These are phyloP conservation scores for Grus americana DNA, from an alignment of 2,113 vertebrate genomes.

Conservation along the genomic window DNA sequence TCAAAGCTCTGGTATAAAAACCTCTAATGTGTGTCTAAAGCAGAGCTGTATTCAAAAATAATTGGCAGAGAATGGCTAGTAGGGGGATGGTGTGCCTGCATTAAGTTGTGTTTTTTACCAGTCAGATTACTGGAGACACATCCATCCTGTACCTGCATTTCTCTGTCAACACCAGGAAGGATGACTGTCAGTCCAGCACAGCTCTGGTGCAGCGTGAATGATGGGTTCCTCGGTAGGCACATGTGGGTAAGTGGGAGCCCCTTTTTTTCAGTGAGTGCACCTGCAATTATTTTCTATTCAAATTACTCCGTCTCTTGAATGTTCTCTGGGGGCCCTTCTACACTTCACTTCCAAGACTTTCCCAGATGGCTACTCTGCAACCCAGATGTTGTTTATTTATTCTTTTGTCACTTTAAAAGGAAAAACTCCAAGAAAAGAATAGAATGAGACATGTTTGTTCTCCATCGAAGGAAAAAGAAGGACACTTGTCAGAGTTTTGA, in stretches of 20 bases:
- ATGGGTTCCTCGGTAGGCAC: accelerated
- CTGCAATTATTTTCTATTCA: background rate
- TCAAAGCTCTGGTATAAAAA: background rate
- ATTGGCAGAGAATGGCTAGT: background rate
- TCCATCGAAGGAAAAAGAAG: background rate
- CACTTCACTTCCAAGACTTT: background rate
- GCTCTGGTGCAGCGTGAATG: background rate
- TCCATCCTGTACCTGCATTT: background rate
- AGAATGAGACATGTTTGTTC: background rate
- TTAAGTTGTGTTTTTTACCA: background rate
- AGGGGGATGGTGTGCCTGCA: background rate
- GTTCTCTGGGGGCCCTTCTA: background rate
- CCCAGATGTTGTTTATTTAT: conserved; percentile 59
- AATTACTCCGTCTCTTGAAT: background rate
- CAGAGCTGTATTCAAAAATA: background rate
- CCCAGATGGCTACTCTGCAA: conserved; percentile 44
- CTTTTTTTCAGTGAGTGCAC: background rate
- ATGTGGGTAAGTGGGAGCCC: accelerated
- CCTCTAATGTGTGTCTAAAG: background rate
- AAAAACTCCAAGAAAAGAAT: background rate
- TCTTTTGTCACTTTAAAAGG: conserved; percentile 17
- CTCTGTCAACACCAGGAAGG: background rate
- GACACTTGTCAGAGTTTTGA: background rate
- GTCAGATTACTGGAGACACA: background rate
- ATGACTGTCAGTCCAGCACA: background rate